Evolutionary conservation across 2,888 invertebrate genomes (phyloP), one percentile per base, ranked within the genome.

Genomic region (Xanthorhoe spadicearia): DNA sequence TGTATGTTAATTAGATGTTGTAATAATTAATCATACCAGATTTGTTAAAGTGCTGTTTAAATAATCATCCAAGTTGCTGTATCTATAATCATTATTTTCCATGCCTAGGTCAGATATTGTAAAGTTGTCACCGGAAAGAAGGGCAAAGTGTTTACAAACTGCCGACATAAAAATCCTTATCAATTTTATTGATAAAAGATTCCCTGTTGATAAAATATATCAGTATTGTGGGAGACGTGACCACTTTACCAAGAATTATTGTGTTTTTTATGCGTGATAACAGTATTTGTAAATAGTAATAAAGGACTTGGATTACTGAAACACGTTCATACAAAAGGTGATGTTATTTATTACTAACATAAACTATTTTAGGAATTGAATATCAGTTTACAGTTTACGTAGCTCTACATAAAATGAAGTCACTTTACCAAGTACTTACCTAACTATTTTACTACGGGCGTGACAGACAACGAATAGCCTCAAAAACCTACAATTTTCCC

Each of bases 161-260:
- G 23, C 54, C 63, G 71, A 69, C 67, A 72, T 72, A 74, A 75
- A 66, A 74, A 69, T 10, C 66, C 32, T 78, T 80, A 79, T 79
- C 80, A 65, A 43, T 43, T 13, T 13, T 13, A 43, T 13, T 43
- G 38, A 75, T 74, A 78, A 74, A 73, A 69, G 66, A 73, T 74
- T 71, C 70, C 61, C 62, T 61, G 54, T 70, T 73, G 75, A 79
- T 78, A 76, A 75, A 68, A 53, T 35, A 43, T 69, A 72, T 73
- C 70, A 72, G 60, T 48, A 63, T 35, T 53, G 54, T 72, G 68
- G 64, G 72, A 65, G 52, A 66, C 61, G 66, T 59, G 58, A n/a
- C 19, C 52, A 8, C 69, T 43, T 43, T 43, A 43, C 38, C 13
- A 3, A 43, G 78, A 75, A 77, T 61, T 51, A 51, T 48, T 65